Evolutionary conservation across 2,113 vertebrate genomes (phyloP), one percentile per base, ranked within the genome.

Genomic region (Setophaga kirtlandii): DNA sequence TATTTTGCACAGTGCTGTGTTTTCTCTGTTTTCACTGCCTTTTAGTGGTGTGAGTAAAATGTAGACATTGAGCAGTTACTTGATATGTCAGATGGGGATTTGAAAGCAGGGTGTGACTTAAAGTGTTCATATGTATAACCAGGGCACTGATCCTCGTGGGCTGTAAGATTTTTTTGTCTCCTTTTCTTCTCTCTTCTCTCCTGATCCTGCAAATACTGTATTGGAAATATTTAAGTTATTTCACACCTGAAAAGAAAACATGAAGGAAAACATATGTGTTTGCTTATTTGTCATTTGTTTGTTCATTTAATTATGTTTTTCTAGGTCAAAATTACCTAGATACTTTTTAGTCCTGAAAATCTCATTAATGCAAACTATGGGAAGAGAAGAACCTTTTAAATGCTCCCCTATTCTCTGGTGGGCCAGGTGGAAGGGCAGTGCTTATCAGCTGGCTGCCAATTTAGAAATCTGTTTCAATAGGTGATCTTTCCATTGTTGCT

Each of bases 401-500:
- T 27, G 15, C 31, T 71, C 11, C 13, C n/a, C 64, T 25, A 22
- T 84, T 88, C 46, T 91, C 71, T 63, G 83, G 47, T 78, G 59
- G 63, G 90, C 79, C 83, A 84, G 90, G 74, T 77, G 90, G 96
- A 94, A 95, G 42, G 31, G 8, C 50, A 83, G 19, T 53, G 52
- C 35, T 69, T 79, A 73, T 15, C 83, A 94, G 41, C 81, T 93
- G 83, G 67, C 90, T 96, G 91, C 53, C 89, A 87, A 70, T 96
- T 96, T 93, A 94, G 80, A 73, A 83, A 70, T 44, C 25, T 82
- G 35, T 96, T 97, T 94, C 92, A 95, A 15, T 63, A 89, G 76
- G 31, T 94, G 94, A 96, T 79, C 56, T 97, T 80, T 87, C 86
- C 31, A 18, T 91, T 85, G 59, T 27, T 94, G 78, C 70, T 76